These are phyloP conservation scores for Peucedramus taeniatus DNA, from an alignment of 2,113 vertebrate genomes.

Conservation along the genomic window DNA sequence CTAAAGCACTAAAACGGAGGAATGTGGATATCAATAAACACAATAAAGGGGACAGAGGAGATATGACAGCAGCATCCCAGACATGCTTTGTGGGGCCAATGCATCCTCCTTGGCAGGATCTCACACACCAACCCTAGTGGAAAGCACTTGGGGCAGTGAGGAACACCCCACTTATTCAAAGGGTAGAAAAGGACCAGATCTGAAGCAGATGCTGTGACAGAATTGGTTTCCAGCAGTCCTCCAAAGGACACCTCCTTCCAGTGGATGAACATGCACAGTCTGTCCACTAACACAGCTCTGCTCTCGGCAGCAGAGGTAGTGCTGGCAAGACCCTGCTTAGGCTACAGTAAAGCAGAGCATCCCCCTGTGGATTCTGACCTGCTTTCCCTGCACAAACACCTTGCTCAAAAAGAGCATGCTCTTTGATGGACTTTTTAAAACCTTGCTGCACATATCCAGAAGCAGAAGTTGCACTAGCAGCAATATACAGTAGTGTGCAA, in stretches of 20 bases:
- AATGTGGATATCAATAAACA: background rate
- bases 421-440: background rate
- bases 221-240: background rate
- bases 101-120: background rate
- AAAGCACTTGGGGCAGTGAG: background rate
- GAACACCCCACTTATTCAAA: background rate
- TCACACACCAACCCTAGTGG: background rate
- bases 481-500: background rate
- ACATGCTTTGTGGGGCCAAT: background rate
- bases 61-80: background rate
- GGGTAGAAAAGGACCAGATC: background rate
- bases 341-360: background rate
- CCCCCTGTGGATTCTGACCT: background rate
- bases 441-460: background rate
- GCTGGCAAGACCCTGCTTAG: background rate
- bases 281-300: background rate
- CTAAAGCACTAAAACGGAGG: constrained; percentile 7
- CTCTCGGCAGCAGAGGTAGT: background rate
- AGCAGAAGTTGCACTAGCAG: background rate
- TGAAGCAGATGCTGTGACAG: background rate
- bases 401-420: background rate
- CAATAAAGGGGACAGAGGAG: background rate
- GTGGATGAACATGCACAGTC: rapidly evolving
- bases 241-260: background rate
- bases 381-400: background rate